Evolutionary conservation across 2,888 invertebrate species (phyloP), one percentile per base, ranked within the genome.

Genomic region (Lasius platythorax): DNA sequence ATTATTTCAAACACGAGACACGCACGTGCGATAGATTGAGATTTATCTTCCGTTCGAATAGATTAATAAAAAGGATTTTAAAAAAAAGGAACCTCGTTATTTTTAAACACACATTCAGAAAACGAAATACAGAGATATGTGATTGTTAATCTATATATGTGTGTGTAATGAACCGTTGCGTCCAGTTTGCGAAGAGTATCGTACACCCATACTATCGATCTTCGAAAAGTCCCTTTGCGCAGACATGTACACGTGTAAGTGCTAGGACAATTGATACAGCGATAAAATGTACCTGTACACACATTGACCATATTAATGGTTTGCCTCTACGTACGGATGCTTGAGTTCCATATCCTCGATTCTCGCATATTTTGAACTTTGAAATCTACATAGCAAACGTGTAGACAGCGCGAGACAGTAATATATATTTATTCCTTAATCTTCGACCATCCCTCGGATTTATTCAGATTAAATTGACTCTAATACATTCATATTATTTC

Each of bases 251-350:
- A 70, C 33, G n/a, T 67, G 37, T 88, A 90, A 66, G 88, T 79
- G 84, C 76, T 92, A 92, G 91, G 91, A 87, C 88, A 88, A 89
- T 83, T 93, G 92, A 92, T 91, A 91, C 92, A 93, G 91, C 91
- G 91, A 92, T 92, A 90, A 90, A 87, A 91, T 91, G 93, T 93
- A 93, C 93, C 93, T 93, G 93, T 92, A 91, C 91, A 91, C 91
- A 87, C 87, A 92, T 89, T 85, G 93, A 93, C 93, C 93, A 93
- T 90, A 91, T 86, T 87, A 85, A 76, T 86, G 89, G 84, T 91
- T 92, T 89, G 90, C 91, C 91, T 91, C 91, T 88, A 85, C 40
- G 64, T 85, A 79, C 53, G 37, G 83, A 89, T 81, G 50, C 50
- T 56, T 40, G 64, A 68, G 67, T 87, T 81, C 53, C 56, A 11